These are phyloP conservation scores for Papio anubis DNA, from an alignment of 2,113 vertebrate genomes.

Conservation along the genomic window DNA sequence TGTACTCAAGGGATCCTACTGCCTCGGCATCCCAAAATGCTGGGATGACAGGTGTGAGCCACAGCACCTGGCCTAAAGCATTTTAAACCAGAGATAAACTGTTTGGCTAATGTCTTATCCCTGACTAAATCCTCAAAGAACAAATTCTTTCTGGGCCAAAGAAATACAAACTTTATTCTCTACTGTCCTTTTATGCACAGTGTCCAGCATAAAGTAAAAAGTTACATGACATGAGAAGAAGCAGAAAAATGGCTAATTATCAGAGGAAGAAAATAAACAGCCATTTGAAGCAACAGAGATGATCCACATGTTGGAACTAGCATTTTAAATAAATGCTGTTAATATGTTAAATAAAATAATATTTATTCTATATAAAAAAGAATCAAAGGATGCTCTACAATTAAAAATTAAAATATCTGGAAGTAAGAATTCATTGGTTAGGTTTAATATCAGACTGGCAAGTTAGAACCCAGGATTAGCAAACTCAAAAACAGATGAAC, in stretches of 20 bases:
- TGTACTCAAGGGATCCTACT: too few species aligned
- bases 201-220: slow-evolving; percentile 22
- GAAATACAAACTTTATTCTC: not conserved
- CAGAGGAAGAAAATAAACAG: not conserved
- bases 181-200: not conserved
- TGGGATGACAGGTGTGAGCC: too few species aligned
- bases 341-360: not conserved
- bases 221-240: not conserved
- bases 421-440: not conserved
- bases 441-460: not conserved
- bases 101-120: not conserved
- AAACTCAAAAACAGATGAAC: not conserved
- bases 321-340: not conserved
- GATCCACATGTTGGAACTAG: not conserved
- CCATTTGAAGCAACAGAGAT: not conserved
- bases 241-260: not conserved
- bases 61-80: not conserved
- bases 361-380: not conserved
- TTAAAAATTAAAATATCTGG: not conserved
- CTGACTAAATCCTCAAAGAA: not conserved
- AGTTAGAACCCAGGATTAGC: not conserved
- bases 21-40: too few species aligned
- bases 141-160: not conserved
- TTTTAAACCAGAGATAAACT: not conserved
- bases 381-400: not conserved